Base-by-base conservation (phyloP, 2,113 vertebrate genomes). In the Cnemophilus loriae region DNA sequence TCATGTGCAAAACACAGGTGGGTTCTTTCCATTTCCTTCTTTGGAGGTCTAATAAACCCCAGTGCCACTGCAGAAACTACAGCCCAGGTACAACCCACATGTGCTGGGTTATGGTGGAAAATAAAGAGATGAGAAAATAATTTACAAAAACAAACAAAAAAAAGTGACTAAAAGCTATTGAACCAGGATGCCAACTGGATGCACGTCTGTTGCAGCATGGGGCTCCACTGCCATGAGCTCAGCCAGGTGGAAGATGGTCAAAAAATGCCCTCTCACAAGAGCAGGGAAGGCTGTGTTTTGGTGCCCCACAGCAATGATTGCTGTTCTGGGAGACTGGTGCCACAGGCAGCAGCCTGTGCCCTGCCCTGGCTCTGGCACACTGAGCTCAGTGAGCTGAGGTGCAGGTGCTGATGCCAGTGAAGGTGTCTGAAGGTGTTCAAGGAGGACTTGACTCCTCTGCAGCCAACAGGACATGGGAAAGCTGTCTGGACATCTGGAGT, bases 181-280 rank as follows among this genome's bases (percentile, higher is more conserved):
- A 86, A 56, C 9, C 4, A 20, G 35, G 50, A 71, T 60, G 35
- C 60, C 41, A 42, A 1, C 4, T 7, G 14, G 16, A 33, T 87
- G 50, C 46, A 10, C 0, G 2, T 21, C 30, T 59, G 0, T 32
- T 63, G 27, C 24, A 85, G n/a, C 22, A 7, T 12, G 19, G 30
- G 33, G 9, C 16, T 74, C 0, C 4, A 50, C n/a, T 59, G 56
- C 33, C 0, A 0, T 78, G 27, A 74, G 20, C 32, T 87, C 39
- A 67, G 73, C 46, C 56, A 59, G 35, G 35, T 75, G 39, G 50
- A 39, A 63, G 50, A 18, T 21, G 39, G 33, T 53, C 9, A 44
- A 53, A 77, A 91, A 59, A 14, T 4, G 4, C 14, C 39, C 35
- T 70, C 32, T 55, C 10, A 13, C 9, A 56, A 30, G 44, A 60